Evolutionary conservation across 1,140 invertebrate genomes (phyloP).

Genomic region (Calycopis cecrops): DNA sequence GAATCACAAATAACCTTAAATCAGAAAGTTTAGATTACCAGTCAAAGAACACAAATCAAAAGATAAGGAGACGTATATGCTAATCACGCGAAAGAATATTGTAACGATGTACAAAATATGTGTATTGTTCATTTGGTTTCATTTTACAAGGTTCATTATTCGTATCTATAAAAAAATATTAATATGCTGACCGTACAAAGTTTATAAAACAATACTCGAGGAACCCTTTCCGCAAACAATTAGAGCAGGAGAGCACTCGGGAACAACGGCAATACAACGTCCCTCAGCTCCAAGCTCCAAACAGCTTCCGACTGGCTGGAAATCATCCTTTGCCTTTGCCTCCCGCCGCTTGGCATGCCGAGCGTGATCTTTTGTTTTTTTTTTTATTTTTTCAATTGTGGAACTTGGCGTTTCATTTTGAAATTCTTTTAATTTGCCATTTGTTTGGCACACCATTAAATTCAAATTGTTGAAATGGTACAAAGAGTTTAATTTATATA

Average conservation of each 20-base stretch:
- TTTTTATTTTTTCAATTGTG: conserved; percentile 52
- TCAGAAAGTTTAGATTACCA: too few species aligned
- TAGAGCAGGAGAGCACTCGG: conserved; percentile 59
- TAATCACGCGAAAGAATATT: too few species aligned
- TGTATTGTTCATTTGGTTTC: too few species aligned
- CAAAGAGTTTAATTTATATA: background rate
- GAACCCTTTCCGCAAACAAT: conserved; percentile 71
- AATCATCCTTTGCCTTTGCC: conserved; percentile 52
- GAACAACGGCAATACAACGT: conserved; percentile 64
- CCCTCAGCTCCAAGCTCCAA: conserved; percentile 42
- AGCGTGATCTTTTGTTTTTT: conserved; percentile 42
- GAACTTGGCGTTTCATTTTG: conserved; percentile 33
- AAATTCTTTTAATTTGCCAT: conserved; percentile 31
- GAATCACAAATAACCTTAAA: too few species aligned
- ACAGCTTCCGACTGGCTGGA: conserved; percentile 61
- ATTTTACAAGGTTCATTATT: too few species aligned
- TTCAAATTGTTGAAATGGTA: conserved; percentile 5
- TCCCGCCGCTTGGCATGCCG: conserved; percentile 47
- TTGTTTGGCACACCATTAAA: conserved; percentile 1
- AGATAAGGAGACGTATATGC: too few species aligned
- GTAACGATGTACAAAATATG: too few species aligned
- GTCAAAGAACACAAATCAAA: too few species aligned
- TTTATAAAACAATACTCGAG: conserved; percentile 53
- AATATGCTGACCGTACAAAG: conserved; percentile 40
- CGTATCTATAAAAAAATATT: too few species aligned